Base-by-base conservation (phyloP, 1,140 invertebrate species). In the Trichomalopsis sarcophagae region DNA sequence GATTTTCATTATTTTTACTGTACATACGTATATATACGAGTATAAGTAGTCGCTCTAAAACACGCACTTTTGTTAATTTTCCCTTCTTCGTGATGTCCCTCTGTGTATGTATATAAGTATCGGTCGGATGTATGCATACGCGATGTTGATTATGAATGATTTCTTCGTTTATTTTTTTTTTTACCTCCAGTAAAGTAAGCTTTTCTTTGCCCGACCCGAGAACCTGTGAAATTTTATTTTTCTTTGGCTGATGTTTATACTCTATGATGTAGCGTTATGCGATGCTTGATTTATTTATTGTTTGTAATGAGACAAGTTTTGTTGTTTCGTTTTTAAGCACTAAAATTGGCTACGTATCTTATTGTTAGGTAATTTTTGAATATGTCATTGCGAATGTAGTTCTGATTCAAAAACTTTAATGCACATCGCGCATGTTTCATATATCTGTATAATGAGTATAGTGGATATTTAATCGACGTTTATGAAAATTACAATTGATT, bases 71-170 rank as follows among this genome's bases (percentile, higher is more conserved):
- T 2, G 66, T 11, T 82, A 75, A 76, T 47, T 83, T 68, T 44
- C 6, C 14, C 6, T 88, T 84, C 30, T 81, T 84, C 85, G 79
- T 87, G 74, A 36, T 87, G n/a, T 79, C 30, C 73, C 36, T 47
- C 27, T 81, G 21, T 81, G 44, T 27, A 30, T 80, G 44, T 81
- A 69, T 81, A 68, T 50, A 47, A 47, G 13, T 55, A 17, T 21
- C 17, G 14, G 13, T 5, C 17, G 17, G 17, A 55, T 21, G 5
- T 55, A 21, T 62, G 17, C 14, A 6, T 62, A 62, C 14, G 27
- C 27, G 27, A 27, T 33, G 9, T 66, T 76, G 14, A 9, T 36
- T 73, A 10, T 47, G 14, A 55, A 30, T 36, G 71, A 69, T 44
- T 27, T 71, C 44, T 81, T 81, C 4, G 21, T 30, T 40, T 21